phyloP scores from a whole-genome alignment of 2,113 vertebrate genomes.

The Rissa tridactyla region DNA sequence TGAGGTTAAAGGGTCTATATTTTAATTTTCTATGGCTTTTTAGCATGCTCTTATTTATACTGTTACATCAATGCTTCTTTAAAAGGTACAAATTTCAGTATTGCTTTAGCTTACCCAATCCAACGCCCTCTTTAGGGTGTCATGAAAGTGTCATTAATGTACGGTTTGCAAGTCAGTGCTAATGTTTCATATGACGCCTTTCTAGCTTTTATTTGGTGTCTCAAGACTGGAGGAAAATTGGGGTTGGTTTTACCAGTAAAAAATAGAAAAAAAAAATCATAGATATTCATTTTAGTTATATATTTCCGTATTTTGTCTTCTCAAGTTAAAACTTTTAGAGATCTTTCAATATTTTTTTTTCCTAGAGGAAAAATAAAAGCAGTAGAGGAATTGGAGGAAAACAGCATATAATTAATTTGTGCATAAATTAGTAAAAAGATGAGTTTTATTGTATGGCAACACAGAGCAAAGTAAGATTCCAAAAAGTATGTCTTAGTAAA shows the following conservation, averaged over 20 bases:
- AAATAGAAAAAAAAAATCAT: not conserved
- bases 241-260: not conserved
- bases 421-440: not conserved
- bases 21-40: not conserved
- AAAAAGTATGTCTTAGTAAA: not conserved
- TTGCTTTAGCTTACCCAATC: not conserved
- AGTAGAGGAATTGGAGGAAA: not conserved
- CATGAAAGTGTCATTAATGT: not conserved
- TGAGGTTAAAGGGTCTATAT: not conserved
- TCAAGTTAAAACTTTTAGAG: not conserved
- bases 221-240: not conserved
- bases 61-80: not conserved
- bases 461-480: not conserved
- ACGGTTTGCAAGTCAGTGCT: not conserved
- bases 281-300: not conserved
- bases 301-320: not conserved
- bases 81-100: not conserved
- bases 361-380: not conserved
- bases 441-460: not conserved
- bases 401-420: not conserved
- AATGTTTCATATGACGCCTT: not conserved
- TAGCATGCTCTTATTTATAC: not conserved
- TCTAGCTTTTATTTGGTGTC: not conserved
- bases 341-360: not conserved
- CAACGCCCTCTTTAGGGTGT: not conserved